Conservation (phyloP, 2,113 vertebrate species). For the Antigone vipio region DNA sequence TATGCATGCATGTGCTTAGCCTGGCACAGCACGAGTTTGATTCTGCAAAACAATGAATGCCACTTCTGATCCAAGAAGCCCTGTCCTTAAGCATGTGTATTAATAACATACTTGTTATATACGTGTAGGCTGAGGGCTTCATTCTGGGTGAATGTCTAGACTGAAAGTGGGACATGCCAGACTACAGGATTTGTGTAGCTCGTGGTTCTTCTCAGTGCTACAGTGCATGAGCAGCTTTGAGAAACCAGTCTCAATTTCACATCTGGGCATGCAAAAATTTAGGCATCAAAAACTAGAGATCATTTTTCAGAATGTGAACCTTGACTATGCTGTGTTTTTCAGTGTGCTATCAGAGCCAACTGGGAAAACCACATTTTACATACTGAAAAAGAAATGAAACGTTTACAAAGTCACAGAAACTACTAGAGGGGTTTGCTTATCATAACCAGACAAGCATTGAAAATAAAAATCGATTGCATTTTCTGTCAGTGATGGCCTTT, state of each 20-base stretch:
- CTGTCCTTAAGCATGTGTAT: not conserved
- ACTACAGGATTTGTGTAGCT: not conserved
- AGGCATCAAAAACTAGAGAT: not conserved
- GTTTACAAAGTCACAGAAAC: not conserved
- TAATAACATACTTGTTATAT: not conserved
- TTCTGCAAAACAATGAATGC: not conserved
- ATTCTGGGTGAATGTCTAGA: not conserved
- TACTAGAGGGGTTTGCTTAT: not conserved
- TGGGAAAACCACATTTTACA: not conserved
- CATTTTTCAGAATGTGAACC: not conserved
- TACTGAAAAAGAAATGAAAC: not conserved
- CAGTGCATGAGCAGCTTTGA: not conserved
- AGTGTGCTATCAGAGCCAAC: not conserved
- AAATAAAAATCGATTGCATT: not conserved
- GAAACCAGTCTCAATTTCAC: not conserved
- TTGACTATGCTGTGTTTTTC: not conserved
- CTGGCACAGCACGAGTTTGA: accelerated
- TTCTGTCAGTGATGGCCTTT: not conserved
- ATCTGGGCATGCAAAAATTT: not conserved
- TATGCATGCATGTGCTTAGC: not conserved
- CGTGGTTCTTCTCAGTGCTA: not conserved
- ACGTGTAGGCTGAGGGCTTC: not conserved
- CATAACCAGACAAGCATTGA: not conserved
- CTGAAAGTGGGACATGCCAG: not conserved
- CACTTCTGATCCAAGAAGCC: not conserved